Conservation (phyloP, 1,140 invertebrate species). For the Heliconius melpomene region DNA sequence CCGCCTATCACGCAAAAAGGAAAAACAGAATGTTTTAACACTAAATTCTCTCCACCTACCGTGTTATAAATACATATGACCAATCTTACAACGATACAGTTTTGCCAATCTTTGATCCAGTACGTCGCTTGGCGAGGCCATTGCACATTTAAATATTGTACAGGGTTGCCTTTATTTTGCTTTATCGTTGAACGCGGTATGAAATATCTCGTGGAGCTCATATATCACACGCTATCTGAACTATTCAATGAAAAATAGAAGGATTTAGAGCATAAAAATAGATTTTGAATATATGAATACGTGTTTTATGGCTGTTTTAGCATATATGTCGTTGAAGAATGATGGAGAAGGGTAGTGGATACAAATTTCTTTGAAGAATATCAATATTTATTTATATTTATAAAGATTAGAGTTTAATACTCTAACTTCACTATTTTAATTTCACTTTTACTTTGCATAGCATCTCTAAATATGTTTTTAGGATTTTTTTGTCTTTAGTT, state of each 20-base stretch:
- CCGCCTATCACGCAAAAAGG: too few species aligned
- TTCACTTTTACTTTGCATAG: too few species aligned
- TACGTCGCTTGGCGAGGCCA: neutral
- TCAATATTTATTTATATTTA: too few species aligned
- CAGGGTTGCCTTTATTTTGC: neutral
- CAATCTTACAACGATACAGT: neutral
- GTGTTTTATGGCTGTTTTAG: neutral
- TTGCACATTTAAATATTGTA: conserved; percentile 6
- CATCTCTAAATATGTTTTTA: too few species aligned
- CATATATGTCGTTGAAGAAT: neutral
- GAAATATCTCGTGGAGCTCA: neutral
- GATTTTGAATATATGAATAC: conserved; percentile 6
- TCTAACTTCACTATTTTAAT: too few species aligned
- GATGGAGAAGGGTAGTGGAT: neutral
- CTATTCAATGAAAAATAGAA: conserved; percentile 9
- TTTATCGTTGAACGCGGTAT: neutral
- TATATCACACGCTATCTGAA: conserved; percentile 8
- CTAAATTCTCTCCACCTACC: neutral
- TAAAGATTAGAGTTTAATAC: too few species aligned
- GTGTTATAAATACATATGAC: neutral
- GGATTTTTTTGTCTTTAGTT: too few species aligned
- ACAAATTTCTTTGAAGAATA: too few species aligned
- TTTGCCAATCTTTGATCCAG: neutral
- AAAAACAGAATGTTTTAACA: neutral
- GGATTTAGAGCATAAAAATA: conserved; percentile 5